These are phyloP conservation scores for Synanthedon formicaeformis DNA, from an alignment of 2,888 invertebrate genomes.

Conservation along the genomic window DNA sequence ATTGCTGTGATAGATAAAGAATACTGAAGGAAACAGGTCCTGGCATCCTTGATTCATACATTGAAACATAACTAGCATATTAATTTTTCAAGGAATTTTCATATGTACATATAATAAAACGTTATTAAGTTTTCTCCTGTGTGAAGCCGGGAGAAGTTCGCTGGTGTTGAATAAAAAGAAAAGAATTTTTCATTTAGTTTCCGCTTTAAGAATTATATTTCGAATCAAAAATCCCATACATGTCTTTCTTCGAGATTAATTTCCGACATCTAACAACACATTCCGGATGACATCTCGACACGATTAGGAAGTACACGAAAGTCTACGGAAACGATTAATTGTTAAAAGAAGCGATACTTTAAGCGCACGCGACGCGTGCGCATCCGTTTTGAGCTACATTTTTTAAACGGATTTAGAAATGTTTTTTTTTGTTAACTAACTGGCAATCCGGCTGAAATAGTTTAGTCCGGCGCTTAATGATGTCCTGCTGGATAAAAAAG, in stretches of 20 bases:
- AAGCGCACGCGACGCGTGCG: slow-evolving; percentile 11
- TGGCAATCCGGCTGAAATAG: slow-evolving; percentile 18
- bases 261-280: slow-evolving; percentile 3
- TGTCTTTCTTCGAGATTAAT: neutral
- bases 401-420: slow-evolving; percentile 22
- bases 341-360: slow-evolving; percentile 25
- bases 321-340: slow-evolving; percentile 51
- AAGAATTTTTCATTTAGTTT: too few species aligned
- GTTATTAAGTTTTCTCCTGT: too few species aligned
- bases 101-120: too few species aligned
- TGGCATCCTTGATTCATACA: too few species aligned
- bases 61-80: too few species aligned
- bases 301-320: slow-evolving; percentile 17
- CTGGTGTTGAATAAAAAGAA: too few species aligned
- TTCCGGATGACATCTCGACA: slow-evolving; percentile 3
- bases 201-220: neutral
- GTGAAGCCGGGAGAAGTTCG: too few species aligned
- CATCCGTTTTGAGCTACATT: slow-evolving; percentile 16
- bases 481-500: slow-evolving; percentile 29
- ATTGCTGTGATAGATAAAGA: too few species aligned
- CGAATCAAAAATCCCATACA: neutral
- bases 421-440: slow-evolving; percentile 12
- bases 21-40: too few species aligned
- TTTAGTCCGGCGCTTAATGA: slow-evolving; percentile 43
- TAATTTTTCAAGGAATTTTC: too few species aligned